phyloP scores from a whole-genome alignment of 2,113 vertebrate genomes.

The Heloderma charlesbogerti region DNA sequence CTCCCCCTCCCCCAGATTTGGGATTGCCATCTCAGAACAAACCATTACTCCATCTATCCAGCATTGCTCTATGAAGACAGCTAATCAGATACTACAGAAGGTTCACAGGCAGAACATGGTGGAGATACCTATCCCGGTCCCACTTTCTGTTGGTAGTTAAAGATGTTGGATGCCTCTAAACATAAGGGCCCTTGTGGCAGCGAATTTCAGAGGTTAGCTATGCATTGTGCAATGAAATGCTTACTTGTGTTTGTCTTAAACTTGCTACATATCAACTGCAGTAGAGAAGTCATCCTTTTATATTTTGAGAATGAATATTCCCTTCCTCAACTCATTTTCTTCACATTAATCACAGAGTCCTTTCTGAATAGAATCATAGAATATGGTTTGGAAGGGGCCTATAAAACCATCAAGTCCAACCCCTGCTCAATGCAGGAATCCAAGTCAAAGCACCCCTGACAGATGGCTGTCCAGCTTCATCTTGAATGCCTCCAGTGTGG shows the following conservation, averaged over 20 bases:
- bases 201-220: background rate
- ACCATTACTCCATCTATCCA: background rate
- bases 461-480: no score
- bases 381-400: no score
- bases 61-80: background rate
- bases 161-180: background rate
- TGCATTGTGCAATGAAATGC: background rate
- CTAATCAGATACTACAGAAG: background rate
- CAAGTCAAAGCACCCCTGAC: no score
- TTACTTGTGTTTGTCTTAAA: background rate
- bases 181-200: background rate
- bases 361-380: no score
- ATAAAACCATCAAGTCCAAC: no score
- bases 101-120: background rate
- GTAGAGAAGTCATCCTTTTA: background rate
- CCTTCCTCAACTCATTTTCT: no score
- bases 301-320: background rate
- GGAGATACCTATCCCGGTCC: background rate
- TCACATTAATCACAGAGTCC: background rate
- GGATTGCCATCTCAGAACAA: background rate
- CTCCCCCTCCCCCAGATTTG: background rate
- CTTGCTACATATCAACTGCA: background rate
- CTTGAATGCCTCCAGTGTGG: no score
- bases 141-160: background rate
- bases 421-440: no score